Percentiles rank a stretch among this genome's conserved stretches.
These are phyloP conservation scores for Acanthosoma haemorrhoidale DNA, from an alignment of 2,888 invertebrate genomes.

Conservation along the genomic window DNA sequence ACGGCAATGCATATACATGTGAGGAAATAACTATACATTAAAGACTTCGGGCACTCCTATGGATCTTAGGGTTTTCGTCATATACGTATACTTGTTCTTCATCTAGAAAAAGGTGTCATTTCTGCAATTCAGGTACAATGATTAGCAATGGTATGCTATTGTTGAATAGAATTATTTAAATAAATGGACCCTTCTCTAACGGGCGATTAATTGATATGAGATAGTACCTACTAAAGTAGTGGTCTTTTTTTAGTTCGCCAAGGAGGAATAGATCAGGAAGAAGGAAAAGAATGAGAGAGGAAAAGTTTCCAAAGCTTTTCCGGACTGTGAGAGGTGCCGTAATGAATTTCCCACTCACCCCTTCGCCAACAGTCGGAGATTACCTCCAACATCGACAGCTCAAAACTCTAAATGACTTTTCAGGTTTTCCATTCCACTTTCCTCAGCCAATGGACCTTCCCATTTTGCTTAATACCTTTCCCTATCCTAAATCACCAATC, in stretches of 20 bases:
- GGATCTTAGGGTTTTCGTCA: too few species aligned
- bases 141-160: too few species aligned
- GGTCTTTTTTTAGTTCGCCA: background rate
- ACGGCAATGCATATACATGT: too few species aligned
- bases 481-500: conserved; percentile 1
- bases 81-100: too few species aligned
- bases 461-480: background rate
- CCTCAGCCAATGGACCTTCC: background rate
- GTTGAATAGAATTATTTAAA: too few species aligned
- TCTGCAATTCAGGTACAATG: too few species aligned
- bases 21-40: too few species aligned
- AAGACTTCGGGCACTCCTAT: too few species aligned
- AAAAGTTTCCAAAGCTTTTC: conserved; percentile 19
- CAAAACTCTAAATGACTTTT: conserved; percentile 25
- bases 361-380: conserved; percentile 8
- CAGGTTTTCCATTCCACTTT: conserved; percentile 11
- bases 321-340: conserved; percentile 17
- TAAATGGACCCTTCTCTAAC: too few species aligned
- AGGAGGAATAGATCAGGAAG: background rate
- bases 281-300: conserved; percentile 13
- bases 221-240: background rate
- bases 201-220: background rate
- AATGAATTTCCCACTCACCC: conserved; percentile 16
- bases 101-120: too few species aligned
- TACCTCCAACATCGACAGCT: conserved; percentile 24